Base-by-base conservation (phyloP, 2,888 invertebrate genomes). In the Ryuthela nishihirai region DNA sequence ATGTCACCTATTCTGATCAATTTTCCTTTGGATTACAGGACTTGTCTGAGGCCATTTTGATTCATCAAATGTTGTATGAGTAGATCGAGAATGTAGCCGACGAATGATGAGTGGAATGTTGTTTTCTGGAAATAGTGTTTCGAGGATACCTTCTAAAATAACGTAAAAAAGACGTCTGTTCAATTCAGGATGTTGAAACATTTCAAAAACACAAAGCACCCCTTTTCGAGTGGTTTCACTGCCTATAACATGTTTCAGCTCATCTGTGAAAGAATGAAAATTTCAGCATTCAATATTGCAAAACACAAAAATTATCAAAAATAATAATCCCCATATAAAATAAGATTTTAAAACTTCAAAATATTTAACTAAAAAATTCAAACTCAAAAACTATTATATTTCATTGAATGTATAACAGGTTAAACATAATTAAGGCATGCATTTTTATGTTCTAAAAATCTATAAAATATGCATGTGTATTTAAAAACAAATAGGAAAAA, bases 191-290 rank as follows among this genome's bases (percentile, higher is more conserved):
- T 86, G 84, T 78, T 94, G 94, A 69, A 92, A 87, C 69, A 93
- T 80, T 70, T 91, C 88, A 73, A 92, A 92, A 23, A 93, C 84
- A 12, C 86, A 83, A 48, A 88, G 77, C 12, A 91, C 78, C 4
- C 93, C 93, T 67, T 86, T 80, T 20, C 88, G 80, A 3, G 88
- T 88, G 2, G 91, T 88, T 71, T 92, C 91, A 38, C 86, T 85
- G 1, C 94, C 94, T 54, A 94, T 85, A 67, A 95, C 84, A 71
- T 88, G 88, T 68, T 87, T 84, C 58, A 95, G 76, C 73, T 95
- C 93, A 76, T 94, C 93, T 83, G 76, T 20, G 77, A 76, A n/a
- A 12, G 17, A 34, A 23, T 17, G 25, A 20, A 34, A 25, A 12
- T 18, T 29, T n/a, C n/a, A 29, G 2, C 38, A 12, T 17, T 10